Percentiles rank a stretch among this genome's conserved stretches.
Evolutionary conservation across 2,797 vertebrate genomes (phyloP).

Genomic region (Leptatherina wallacei): DNA sequence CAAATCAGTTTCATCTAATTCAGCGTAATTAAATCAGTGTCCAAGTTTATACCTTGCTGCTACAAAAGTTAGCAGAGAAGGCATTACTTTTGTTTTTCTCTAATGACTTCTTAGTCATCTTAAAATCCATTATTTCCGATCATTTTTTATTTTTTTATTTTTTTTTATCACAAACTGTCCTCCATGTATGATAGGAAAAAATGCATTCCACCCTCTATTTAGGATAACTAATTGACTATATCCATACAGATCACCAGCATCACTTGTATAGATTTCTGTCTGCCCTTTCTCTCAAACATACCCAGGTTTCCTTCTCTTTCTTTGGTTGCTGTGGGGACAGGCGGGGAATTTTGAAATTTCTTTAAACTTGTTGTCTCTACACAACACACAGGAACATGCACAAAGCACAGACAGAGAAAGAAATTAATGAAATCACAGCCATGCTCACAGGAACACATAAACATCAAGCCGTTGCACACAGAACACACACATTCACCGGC

Average conservation of each 20-base stretch:
- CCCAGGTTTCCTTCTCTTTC: conserved; percentile 38
- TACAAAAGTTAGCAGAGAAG: conserved; percentile 36
- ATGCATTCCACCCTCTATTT: conserved; percentile 66
- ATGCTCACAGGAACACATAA: conserved; percentile 16
- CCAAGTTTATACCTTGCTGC: conserved; percentile 8
- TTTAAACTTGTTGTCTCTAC: conserved; percentile 74
- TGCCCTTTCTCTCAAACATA: conserved; percentile 1
- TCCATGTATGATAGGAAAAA: conserved; percentile 64
- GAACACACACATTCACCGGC: conserved; percentile 16
- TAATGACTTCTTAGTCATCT: conserved; percentile 11
- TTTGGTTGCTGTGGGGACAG: conserved; percentile 72
- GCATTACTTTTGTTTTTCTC: conserved; percentile 5
- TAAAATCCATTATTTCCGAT: conserved; percentile 23
- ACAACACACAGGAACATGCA: conserved; percentile 21
- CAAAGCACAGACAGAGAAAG: conserved; percentile 63
- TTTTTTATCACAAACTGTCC: conserved; percentile 31
- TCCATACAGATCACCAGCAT: conserved; percentile 63
- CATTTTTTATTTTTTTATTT: neutral
- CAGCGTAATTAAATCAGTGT: conserved; percentile 39
- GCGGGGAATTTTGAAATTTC: conserved; percentile 71
- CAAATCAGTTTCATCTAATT: conserved; percentile 37
- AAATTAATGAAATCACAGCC: conserved; percentile 34
- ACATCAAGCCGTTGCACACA: conserved; percentile 18
- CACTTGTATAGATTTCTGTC: conserved; percentile 34
- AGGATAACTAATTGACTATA: conserved; percentile 74